Percentiles rank a stretch among this genome's conserved stretches.
Conservation (phyloP, 2,888 invertebrate species). For the Bombylius major region DNA sequence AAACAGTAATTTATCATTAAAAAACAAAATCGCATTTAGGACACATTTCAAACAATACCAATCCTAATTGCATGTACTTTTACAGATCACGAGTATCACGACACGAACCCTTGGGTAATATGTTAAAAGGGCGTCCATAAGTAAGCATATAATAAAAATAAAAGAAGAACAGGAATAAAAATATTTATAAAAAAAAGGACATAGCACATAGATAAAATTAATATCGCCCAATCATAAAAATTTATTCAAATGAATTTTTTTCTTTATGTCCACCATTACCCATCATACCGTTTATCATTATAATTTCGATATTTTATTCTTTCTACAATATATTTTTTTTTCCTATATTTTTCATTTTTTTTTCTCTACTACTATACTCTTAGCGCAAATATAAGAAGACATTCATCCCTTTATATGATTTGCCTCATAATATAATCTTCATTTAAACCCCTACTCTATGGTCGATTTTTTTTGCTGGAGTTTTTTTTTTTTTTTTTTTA, state of each 20-base stretch:
- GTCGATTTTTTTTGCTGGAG: no score
- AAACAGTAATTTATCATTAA: constrained; percentile 3
- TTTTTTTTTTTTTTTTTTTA: no score
- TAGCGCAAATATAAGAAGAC: no score
- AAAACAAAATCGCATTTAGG: constrained; percentile 3
- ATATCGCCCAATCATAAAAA: constrained; percentile 14
- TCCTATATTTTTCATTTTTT: no score
- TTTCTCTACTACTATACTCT: no score
- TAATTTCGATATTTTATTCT: background rate
- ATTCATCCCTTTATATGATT: no score
- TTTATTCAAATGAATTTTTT: constrained; percentile 15
- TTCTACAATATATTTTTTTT: no score
- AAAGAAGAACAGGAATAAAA: background rate
- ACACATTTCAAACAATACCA: constrained; percentile 9
- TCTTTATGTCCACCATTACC: constrained; percentile 4
- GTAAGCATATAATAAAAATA: background rate
- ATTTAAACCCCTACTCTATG: no score
- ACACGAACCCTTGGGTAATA: constrained; percentile 3
- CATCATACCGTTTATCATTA: background rate
- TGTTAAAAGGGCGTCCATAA: constrained; percentile 6
- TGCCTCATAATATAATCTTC: no score
- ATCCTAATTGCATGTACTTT: constrained; percentile 7
- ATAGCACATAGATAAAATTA: constrained; percentile 9
- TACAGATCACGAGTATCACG: background rate
- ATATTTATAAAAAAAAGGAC: background rate